phyloP scores from a whole-genome alignment of 2,113 vertebrate species.

The Pantherophis guttatus region DNA sequence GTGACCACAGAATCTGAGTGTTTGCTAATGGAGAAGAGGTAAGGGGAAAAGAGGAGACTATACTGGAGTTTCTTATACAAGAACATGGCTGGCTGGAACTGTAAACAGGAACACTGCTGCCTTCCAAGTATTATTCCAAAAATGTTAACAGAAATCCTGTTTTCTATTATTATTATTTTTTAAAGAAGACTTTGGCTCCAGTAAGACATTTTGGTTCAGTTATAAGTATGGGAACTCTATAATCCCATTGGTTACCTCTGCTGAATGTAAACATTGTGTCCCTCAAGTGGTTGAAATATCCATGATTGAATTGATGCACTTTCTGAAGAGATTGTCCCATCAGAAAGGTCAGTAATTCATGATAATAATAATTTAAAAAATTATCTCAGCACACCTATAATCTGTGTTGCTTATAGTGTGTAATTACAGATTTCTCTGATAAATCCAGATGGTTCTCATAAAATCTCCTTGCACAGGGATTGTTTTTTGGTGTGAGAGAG shows the following conservation, averaged over 20 bases:
- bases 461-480: constrained; percentile 43
- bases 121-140: neutral
- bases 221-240: neutral
- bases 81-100: neutral
- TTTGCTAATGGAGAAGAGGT: neutral
- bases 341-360: neutral
- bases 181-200: neutral
- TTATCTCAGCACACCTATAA: neutral
- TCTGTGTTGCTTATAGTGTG: constrained; percentile 20
- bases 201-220: neutral
- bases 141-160: neutral
- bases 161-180: neutral
- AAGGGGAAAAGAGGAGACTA: neutral
- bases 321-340: neutral
- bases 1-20: neutral
- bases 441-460: constrained; percentile 34
- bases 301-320: neutral
- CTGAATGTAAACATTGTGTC: constrained; percentile 11
- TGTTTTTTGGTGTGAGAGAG: constrained; percentile 31
- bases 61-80: neutral
- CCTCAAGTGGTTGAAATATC: constrained; percentile 4
- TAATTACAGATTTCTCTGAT: constrained; percentile 54
- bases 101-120: neutral
- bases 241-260: neutral
- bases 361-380: rapidly evolving